These are phyloP conservation scores for Podarcis cretensis DNA, from an alignment of 2,113 vertebrate genomes.

Conservation along the genomic window DNA sequence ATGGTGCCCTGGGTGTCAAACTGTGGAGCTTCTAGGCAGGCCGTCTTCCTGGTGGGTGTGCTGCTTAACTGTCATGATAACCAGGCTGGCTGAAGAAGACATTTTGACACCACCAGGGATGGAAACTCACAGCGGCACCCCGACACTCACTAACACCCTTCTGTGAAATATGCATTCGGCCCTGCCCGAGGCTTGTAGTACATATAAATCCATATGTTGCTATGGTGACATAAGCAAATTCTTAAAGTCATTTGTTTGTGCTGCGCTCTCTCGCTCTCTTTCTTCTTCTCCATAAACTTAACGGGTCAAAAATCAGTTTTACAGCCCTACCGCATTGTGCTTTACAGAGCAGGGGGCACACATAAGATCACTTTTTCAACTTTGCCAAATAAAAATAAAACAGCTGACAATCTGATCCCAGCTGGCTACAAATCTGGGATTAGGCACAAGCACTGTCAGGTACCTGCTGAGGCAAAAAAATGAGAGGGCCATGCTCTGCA, in stretches of 20 bases:
- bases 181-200: background rate
- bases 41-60: too few species aligned
- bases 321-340: background rate
- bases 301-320: background rate
- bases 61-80: background rate
- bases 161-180: too few species aligned
- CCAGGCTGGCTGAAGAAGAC: background rate
- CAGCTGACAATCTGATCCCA: background rate
- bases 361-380: background rate
- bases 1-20: background rate
- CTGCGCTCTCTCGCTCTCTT: background rate
- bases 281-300: background rate
- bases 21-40: background rate
- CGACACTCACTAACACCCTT: too few species aligned
- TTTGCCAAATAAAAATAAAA: background rate
- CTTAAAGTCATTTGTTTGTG: background rate
- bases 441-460: background rate
- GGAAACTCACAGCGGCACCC: background rate
- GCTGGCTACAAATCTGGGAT: background rate
- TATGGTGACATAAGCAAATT: background rate
- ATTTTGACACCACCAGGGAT: background rate
- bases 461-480: background rate
- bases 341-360: background rate
- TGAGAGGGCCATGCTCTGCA: too few species aligned
- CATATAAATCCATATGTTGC: background rate